Evolutionary conservation across 2,888 invertebrate species (phyloP), one percentile per base, ranked within the genome.

Genomic region (Copidosoma aretas): DNA sequence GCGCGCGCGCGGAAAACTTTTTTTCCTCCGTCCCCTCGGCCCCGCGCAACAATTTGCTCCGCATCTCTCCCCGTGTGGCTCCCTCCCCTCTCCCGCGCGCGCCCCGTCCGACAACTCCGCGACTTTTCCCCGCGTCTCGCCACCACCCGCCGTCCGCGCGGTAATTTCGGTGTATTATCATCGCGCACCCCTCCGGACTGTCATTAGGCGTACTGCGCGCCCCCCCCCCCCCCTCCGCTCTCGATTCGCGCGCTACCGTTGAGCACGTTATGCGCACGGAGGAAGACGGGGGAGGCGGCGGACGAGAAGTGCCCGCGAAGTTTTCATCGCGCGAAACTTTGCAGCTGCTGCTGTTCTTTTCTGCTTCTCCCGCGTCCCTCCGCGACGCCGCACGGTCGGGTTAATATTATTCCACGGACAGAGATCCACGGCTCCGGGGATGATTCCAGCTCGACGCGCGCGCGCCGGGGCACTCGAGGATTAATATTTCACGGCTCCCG

Each of bases 111-210:
- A 19, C 17, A 5, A 22, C 17, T 24, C 25, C 19, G 10, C 19
- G 25, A 32, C 12, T 15, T 21, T 56, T 32, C 19, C 19, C 25
- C 54, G 17, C 10, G 41, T 25, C 51, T 59, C 22, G 43, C 25
- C 58, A 61, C 61, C 61, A 22, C 46, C 64, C 46, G 58, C 58
- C 56, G 58, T 64, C 61, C 60, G 51, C 60, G 60, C 56, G 51
- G 57, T 61, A 64, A 68, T 68, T 64, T 57, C 58, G 57, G 32
- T 32, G 60, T 57, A 61, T 61, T 68, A 64, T 61, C 61, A 64
- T 56, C 32, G 4, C 32, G 32, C 32, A 32, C 32, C 32, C 4
- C 32, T 51, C 43, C 43, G 43, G 25, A 61, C 60, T 64, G 57
- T 58, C 32, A 68, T 68, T 68, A 64, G 24, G 54, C 17, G 64